Base-by-base conservation (phyloP, 2,888 invertebrate species). In the Tetragonisca angustula region DNA sequence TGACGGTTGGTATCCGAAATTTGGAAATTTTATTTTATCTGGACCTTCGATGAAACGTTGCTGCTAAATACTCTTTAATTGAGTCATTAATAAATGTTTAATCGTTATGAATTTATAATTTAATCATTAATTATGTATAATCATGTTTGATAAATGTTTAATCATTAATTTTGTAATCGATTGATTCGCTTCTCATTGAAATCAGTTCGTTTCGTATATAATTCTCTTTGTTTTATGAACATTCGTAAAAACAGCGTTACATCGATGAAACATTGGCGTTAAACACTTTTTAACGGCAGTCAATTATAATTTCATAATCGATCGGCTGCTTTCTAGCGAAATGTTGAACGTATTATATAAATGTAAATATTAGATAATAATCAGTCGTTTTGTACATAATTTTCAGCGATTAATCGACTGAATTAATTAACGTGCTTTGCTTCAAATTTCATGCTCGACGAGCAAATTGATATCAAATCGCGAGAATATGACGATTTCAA, bases 401-500 rank as follows among this genome's bases (percentile, higher is more conserved):
- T 59, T 59, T n/a, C n/a, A 15, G 5, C 2, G 5, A 27, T 27
- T 27, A 27, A 27, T 27, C 27, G 27, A n/a, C n/a, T 5, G 2
- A 21, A n/a, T n/a, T 59, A 59, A 59, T 59, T 59, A 59, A 59
- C 15, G n/a, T 59, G 5, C 13, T 59, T n/a, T n/a, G 15, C n/a
- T 59, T 59, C n/a, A 24, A 59, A 59, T 59, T 59, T 59, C 56
- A 13, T 13, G 56, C 56, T 13, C n/a, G n/a, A 15, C 4, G 56
- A n/a, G 24, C n/a, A 4, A 5, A 59, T 59, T 15, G 13, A 59
- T n/a, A 24, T 59, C 13, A 21, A n/a, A 56, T n/a, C 13, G n/a
- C 56, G n/a, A n/a, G n/a, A n/a, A 59, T 59, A 59, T 59, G 24
- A 59, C n/a, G 56, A 59, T 59, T 59, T n/a, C 56, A 24, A 59